These are phyloP conservation scores for Crossoptilon crossoptilon DNA, from an alignment of 2,797 vertebrate genomes.

Conservation along the genomic window DNA sequence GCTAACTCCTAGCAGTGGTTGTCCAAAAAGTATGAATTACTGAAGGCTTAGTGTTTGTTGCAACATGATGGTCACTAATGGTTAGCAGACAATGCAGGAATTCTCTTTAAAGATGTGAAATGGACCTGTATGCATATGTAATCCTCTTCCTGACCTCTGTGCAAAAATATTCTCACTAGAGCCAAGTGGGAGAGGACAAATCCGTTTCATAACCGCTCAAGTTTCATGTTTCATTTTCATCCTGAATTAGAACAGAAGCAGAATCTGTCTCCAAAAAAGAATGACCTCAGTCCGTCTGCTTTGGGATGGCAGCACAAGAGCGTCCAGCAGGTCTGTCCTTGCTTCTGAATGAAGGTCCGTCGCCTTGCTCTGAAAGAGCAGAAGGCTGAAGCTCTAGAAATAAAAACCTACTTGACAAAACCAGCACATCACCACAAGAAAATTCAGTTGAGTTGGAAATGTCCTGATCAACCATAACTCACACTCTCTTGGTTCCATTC, in stretches of 20 bases:
- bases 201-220: not conserved
- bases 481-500: not conserved
- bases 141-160: not conserved
- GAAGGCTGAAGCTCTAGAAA: not conserved
- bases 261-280: not conserved
- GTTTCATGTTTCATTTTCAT: not conserved
- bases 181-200: not conserved
- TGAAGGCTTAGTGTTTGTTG: not conserved
- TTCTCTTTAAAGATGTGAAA: not conserved
- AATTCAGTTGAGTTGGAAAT: not conserved
- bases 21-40: not conserved
- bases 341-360: not conserved
- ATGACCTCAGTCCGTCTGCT: fast-evolving
- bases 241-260: not conserved
- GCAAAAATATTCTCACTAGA: not conserved
- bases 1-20: not conserved
- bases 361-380: not conserved
- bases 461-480: not conserved
- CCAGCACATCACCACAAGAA: not conserved
- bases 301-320: fast-evolving
- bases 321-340: not conserved
- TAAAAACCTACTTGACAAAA: not conserved
- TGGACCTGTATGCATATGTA: not conserved
- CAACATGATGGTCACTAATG: fast-evolving
- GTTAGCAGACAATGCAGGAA: not conserved